Percentiles rank a stretch among this genome's conserved stretches.
phyloP scores from a whole-genome alignment of 1,140 invertebrate species.

The Ceratosolen fusciceps region DNA sequence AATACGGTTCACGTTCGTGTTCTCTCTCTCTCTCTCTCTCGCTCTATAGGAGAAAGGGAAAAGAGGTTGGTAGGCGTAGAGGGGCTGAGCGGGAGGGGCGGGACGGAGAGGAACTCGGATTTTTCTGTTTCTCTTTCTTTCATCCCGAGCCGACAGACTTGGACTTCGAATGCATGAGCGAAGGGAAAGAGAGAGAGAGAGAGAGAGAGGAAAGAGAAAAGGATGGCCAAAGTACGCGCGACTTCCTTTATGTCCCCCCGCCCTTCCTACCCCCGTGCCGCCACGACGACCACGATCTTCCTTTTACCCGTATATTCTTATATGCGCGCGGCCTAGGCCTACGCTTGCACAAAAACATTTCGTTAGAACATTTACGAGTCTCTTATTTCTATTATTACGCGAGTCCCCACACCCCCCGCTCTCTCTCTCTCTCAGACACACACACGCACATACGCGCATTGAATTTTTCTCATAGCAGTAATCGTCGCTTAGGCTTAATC shows the following conservation, averaged over 20 bases:
- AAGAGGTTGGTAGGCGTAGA: no score
- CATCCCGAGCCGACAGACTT: constrained; percentile 14
- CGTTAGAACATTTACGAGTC: neutral
- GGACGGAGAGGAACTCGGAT: neutral
- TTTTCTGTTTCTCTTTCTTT: constrained; percentile 25
- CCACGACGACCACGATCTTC: constrained; percentile 17
- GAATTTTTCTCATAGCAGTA: no score
- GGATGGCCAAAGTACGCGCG: neutral
- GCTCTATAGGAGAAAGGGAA: neutral
- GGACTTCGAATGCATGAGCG: neutral
- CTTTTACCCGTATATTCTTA: neutral
- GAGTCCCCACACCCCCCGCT: no score
- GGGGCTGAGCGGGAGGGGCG: neutral
- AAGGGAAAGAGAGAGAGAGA: neutral
- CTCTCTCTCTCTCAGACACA: no score
- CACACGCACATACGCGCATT: no score
- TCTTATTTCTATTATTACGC: neutral
- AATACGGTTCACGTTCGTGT: constrained; percentile 11
- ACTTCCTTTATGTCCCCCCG: constrained; percentile 31
- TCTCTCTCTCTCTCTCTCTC: constrained; percentile 31
- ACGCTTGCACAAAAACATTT: neutral
- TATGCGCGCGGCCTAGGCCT: neutral
- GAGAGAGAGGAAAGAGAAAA: neutral
- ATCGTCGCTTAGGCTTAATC: no score
- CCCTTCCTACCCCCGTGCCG: no score